A percentile compares a stretch with the other conserved stretches of the same genome.
Conservation (phyloP, 2,888 invertebrate species). For the Cataglyphis livida region DNA sequence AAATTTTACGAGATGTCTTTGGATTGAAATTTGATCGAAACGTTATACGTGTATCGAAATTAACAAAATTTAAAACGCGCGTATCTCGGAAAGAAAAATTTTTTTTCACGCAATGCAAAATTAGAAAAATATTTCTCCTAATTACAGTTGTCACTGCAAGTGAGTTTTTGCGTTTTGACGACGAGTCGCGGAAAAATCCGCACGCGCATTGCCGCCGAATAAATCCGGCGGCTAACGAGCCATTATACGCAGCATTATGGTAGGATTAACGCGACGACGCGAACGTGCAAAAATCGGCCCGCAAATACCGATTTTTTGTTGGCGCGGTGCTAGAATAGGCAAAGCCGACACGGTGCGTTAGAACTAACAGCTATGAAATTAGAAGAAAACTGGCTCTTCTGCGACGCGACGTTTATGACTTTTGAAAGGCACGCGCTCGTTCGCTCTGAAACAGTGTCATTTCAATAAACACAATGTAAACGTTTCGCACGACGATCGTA, state of each 20-base stretch:
- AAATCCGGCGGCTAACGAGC: constrained; percentile 55
- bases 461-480: not conserved
- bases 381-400: constrained; percentile 24
- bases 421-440: constrained; percentile 6
- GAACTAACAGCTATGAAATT: constrained; percentile 48
- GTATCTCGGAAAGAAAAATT: constrained; percentile 3
- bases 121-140: constrained; percentile 42
- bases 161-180: constrained; percentile 37
- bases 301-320: constrained; percentile 43
- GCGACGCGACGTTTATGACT: constrained; percentile 39
- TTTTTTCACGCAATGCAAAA: constrained; percentile 2
- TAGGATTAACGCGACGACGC: constrained; percentile 44
- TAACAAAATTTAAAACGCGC: not conserved
- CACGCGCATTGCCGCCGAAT: constrained; percentile 46
- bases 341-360: constrained; percentile 45
- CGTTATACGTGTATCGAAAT: not conserved
- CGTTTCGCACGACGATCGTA: not conserved
- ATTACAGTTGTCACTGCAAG: constrained; percentile 44
- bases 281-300: constrained; percentile 42
- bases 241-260: constrained; percentile 53
- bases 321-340: constrained; percentile 28
- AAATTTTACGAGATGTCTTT: not conserved
- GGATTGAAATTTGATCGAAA: not conserved
- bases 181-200: constrained; percentile 34
- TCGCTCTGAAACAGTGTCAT: constrained; percentile 3